These are phyloP conservation scores for Drosophila parthenogenetica DNA, from an alignment of 2,888 invertebrate genomes.

Conservation along the genomic window DNA sequence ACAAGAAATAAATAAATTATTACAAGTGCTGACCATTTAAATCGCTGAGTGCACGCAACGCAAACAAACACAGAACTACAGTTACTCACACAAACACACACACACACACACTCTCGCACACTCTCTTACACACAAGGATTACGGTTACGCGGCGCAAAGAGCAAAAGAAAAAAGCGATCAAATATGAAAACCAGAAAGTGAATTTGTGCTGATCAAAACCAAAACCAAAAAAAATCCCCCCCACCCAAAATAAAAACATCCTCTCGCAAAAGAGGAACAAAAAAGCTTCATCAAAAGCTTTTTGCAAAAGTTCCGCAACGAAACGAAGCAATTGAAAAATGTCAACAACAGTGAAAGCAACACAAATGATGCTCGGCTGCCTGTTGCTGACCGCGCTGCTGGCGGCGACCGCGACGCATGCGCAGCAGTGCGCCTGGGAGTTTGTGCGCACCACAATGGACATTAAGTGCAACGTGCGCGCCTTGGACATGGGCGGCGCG, in stretches of 20 bases:
- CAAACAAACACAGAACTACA: slow-evolving; percentile 16
- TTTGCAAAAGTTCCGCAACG: slow-evolving; percentile 3
- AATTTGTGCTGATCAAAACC: slow-evolving; percentile 36
- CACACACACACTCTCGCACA: slow-evolving; percentile 18
- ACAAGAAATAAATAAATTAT: slow-evolving; percentile 16
- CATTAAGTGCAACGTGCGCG: slow-evolving; percentile 84
- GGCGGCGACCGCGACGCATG: slow-evolving; percentile 70
- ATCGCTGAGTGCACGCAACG: slow-evolving; percentile 54
- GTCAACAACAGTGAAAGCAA: slow-evolving; percentile 38
- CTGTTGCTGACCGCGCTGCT: slow-evolving; percentile 60
- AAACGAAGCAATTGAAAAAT: slow-evolving; percentile 33
- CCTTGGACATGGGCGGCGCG: slow-evolving; percentile 71
- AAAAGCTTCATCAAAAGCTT: slow-evolving; percentile 1
- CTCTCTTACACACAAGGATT: slow-evolving; percentile 60
- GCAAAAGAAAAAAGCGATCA: slow-evolving; percentile 63
- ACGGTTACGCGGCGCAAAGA: slow-evolving; percentile 54
- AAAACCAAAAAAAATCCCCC: slow-evolving; percentile 19
- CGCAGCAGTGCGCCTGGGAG: slow-evolving; percentile 85
- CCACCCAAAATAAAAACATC: slow-evolving; percentile 26
- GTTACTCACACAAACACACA: slow-evolving; percentile 1
- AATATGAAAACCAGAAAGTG: slow-evolving; percentile 76
- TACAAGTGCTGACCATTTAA: slow-evolving; percentile 47
- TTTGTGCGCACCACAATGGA: slow-evolving; percentile 85
- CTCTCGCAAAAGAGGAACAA: background rate
- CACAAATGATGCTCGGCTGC: slow-evolving; percentile 31